phyloP scores from a whole-genome alignment of 2,888 invertebrate genomes.

The Trachelus iudaicus region DNA sequence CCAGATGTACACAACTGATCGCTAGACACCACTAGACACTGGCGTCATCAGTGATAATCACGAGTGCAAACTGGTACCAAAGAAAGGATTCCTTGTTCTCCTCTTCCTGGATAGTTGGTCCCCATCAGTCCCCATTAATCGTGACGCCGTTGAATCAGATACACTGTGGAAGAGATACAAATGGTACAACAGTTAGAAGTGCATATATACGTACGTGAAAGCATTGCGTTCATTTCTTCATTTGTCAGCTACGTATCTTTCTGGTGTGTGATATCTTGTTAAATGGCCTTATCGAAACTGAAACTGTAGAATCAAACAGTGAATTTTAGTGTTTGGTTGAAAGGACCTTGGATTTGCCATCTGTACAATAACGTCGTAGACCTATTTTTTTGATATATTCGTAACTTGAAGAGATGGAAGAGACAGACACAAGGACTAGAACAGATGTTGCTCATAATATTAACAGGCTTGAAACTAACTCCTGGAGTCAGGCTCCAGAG shows the following conservation, averaged over 20 bases:
- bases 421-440: not conserved
- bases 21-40: not conserved
- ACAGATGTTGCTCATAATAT: conserved; percentile 19
- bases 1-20: not conserved
- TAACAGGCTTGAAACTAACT: conserved; percentile 46
- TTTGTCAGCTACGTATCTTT: not conserved
- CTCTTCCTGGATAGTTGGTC: too few relatives aligned
- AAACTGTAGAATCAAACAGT: not conserved
- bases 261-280: not conserved
- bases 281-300: not conserved
- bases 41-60: not conserved
- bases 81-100: not conserved
- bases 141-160: not conserved
- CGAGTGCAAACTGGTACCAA: not conserved
- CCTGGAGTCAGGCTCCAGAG: conserved; percentile 54
- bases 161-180: conserved; percentile 5
- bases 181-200: not conserved
- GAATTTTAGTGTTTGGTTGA: not conserved
- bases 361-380: not conserved
- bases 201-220: not conserved
- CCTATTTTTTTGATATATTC: not conserved
- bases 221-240: not conserved
- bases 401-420: not conserved
- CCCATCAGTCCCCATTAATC: not conserved
- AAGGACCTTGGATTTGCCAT: not conserved